Percentiles rank a stretch among this genome's conserved stretches.
Conservation (phyloP, 2,888 invertebrate genomes). For the Cantharis rufa region DNA sequence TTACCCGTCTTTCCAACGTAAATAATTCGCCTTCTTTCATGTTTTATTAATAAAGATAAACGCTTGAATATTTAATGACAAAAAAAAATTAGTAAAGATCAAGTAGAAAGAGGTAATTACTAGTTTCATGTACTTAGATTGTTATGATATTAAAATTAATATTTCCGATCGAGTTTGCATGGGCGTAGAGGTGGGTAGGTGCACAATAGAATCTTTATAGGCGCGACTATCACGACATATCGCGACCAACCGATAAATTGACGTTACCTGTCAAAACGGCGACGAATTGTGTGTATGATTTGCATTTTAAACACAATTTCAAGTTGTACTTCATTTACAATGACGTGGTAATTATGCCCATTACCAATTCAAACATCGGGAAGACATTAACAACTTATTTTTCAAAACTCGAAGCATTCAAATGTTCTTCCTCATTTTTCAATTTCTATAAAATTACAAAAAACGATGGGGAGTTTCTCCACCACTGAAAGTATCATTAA, state of each 20-base stretch:
- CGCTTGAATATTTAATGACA: neutral
- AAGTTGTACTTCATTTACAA: neutral
- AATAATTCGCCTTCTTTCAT: neutral
- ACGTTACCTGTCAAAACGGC: constrained; percentile 13
- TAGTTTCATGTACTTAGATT: constrained; percentile 5
- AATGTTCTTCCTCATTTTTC: neutral
- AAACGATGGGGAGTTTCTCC: neutral
- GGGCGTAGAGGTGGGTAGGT: constrained; percentile 20
- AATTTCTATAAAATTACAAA: neutral
- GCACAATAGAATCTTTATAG: constrained; percentile 18
- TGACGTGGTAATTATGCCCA: neutral
- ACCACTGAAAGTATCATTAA: constrained; percentile 8
- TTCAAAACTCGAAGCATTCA: neutral
- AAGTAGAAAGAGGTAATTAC: neutral
- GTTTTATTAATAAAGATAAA: neutral
- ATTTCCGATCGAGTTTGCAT: constrained; percentile 20
- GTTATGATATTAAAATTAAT: constrained; percentile 22
- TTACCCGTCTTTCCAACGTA: neutral
- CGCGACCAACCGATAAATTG: constrained; percentile 17
- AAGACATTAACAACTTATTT: neutral
- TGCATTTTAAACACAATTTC: constrained; percentile 8
- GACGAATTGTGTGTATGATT: constrained; percentile 12
- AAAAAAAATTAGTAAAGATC: neutral
- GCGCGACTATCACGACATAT: constrained; percentile 25
- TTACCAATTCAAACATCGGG: neutral